phyloP scores from a whole-genome alignment of 2,113 vertebrate species.

The Odontophorus gujanensis region DNA sequence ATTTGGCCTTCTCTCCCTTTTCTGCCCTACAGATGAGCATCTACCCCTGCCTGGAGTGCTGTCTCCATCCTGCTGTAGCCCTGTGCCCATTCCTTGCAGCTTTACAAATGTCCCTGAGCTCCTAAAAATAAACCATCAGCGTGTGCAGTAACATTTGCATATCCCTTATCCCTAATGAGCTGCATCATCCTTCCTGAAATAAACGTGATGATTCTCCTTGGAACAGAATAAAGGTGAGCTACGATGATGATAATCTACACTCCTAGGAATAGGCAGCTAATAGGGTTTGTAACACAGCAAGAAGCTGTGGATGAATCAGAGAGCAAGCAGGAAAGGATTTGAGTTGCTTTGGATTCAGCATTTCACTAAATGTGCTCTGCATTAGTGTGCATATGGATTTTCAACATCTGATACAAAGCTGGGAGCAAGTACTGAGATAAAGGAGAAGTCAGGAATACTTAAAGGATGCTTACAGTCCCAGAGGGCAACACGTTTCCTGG shows the following conservation, averaged over 20 bases:
- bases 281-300: neutral
- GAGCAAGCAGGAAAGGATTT: neutral
- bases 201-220: neutral
- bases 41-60: neutral
- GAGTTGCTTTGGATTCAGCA: accelerated
- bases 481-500: accelerated
- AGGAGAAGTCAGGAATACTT: accelerated
- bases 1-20: neutral
- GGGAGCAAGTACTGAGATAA: neutral
- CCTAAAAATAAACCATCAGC: neutral
- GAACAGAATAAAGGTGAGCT: neutral
- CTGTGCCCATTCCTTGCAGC: neutral
- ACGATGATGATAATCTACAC: neutral
- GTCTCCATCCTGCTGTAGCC: neutral
- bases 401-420: neutral
- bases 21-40: too few relatives aligned
- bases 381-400: neutral
- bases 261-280: neutral
- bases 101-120: neutral
- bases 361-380: neutral
- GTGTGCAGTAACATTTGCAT: neutral
- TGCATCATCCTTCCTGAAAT: neutral
- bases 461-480: neutral
- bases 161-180: neutral
- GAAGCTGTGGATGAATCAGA: neutral